These are phyloP conservation scores for Falcaria lacertinaria DNA, from an alignment of 2,888 invertebrate genomes.

Conservation along the genomic window DNA sequence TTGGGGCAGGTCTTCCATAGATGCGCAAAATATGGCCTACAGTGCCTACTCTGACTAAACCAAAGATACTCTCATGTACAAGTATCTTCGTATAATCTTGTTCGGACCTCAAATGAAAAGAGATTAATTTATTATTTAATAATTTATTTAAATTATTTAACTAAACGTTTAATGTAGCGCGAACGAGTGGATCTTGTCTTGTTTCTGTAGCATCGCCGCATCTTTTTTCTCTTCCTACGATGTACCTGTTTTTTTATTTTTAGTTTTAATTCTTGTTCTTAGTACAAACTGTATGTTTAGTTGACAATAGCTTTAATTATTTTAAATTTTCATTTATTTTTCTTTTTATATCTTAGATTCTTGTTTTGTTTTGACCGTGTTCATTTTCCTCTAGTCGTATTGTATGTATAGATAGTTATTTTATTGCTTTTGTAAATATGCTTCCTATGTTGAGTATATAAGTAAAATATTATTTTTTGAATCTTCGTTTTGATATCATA, in stretches of 20 bases:
- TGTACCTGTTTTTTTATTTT: slow-evolving; percentile 56
- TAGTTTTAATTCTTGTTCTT: slow-evolving; percentile 38
- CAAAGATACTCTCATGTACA: slow-evolving; percentile 42
- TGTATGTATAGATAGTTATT: slow-evolving; percentile 14
- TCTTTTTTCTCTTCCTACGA: slow-evolving; percentile 30
- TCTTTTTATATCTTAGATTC: slow-evolving; percentile 32
- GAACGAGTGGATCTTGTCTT: slow-evolving; percentile 64
- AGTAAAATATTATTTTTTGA: slow-evolving; percentile 65
- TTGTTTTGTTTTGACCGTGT: slow-evolving; percentile 30
- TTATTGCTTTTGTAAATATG: slow-evolving; percentile 68
- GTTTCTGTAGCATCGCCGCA: slow-evolving; percentile 41
- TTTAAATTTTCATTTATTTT: slow-evolving; percentile 19
- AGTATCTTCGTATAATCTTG: slow-evolving; percentile 39
- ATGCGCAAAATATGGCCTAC: slow-evolving; percentile 86
- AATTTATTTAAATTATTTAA: slow-evolving; percentile 68
- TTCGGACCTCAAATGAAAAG: slow-evolving; percentile 63
- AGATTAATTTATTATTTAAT: slow-evolving; percentile 67
- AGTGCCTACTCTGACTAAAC: slow-evolving; percentile 79
- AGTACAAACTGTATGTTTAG: slow-evolving; percentile 55
- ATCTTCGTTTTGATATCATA: slow-evolving; percentile 45
- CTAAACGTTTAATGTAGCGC: slow-evolving; percentile 42
- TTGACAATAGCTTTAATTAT: slow-evolving; percentile 57
- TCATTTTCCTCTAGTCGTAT: slow-evolving; percentile 46
- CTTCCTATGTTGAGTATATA: slow-evolving; percentile 60
- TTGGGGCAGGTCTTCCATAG: slow-evolving; percentile 83